Percentiles rank a stretch among this genome's conserved stretches.
Evolutionary conservation across 2,888 invertebrate genomes (phyloP).

Genomic region (Odontothrips loti): DNA sequence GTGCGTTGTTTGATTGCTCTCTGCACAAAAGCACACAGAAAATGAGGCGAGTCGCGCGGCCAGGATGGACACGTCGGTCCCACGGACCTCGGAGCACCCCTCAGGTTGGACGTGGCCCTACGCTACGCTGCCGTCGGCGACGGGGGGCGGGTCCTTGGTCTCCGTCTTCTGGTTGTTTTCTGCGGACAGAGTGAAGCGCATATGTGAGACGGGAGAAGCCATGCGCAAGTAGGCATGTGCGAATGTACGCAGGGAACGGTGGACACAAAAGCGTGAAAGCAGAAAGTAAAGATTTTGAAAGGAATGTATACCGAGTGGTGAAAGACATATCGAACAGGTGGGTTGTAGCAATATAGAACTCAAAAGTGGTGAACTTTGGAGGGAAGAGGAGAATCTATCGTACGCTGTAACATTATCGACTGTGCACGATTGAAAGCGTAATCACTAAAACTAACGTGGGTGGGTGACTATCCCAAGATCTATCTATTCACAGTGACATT

Average conservation of each 20-base stretch:
- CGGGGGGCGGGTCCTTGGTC: background rate
- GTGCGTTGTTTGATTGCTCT: constrained; percentile 9
- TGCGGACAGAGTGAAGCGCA: constrained; percentile 7
- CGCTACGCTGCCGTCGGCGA: background rate
- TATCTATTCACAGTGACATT: no score
- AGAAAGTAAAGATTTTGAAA: background rate
- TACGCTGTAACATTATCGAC: no score
- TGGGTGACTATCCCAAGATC: no score
- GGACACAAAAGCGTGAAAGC: background rate
- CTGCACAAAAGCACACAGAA: constrained; percentile 9
- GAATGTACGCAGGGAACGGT: background rate
- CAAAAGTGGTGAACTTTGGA: no score
- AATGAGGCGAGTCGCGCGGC: background rate
- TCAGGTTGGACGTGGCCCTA: background rate
- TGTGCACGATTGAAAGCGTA: no score
- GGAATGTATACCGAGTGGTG: background rate
- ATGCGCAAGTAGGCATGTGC: background rate
- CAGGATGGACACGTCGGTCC: background rate
- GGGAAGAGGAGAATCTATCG: no score
- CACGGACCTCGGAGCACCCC: background rate
- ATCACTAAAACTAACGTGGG: no score
- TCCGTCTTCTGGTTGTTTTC: background rate
- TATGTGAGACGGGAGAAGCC: constrained; percentile 8
- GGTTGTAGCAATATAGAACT: no score
- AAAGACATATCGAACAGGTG: no score